Base-by-base conservation (phyloP, 2,797 vertebrate genomes). In the Alectoris magna region DNA sequence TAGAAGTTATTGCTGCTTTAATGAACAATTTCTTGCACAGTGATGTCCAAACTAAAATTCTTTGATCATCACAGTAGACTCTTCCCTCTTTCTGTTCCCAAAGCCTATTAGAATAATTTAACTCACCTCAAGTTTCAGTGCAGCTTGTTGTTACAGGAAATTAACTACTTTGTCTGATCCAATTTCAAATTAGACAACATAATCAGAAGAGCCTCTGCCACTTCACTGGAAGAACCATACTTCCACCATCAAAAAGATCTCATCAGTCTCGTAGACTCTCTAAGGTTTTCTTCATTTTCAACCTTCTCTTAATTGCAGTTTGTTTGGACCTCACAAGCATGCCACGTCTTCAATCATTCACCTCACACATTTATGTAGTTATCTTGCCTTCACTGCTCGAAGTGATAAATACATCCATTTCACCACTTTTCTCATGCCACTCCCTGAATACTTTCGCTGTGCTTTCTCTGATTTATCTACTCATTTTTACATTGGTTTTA, bases 41-140 rank as follows among this genome's bases (percentile, higher is more conserved):
- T 59, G 39, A 69, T 92, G 46, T 66, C 49, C 36, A 81, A 77
- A 86, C 49, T 41, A 43, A 81, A 95, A 51, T 17, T 87, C 84
- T 94, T 94, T 93, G 93, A 95, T 95, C 81, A 83, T 80, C 41
- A 55, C 9, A 18, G 46, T 59, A 78, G 24, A 85, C 8, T 88
- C 58, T 91, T 82, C 21, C 44, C 21, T 90, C 68, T 60, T 86
- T 91, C 72, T 85, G 91, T 91, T 93, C 88, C 73, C 73, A 85
- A 88, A 87, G 60, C 90, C 77, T 18, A 88, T 86, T 92, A 94
- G 82, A 91, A 87, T 89, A 83, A 78, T 88, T 91, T 83, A 72
- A 48, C 66, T 59, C 39, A 53, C 75, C 79, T 84, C 59, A 86
- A 78, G 26, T 70, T 92, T 84, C 70, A 86, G 63, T 51, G 83